Evolutionary conservation across 2,113 vertebrate genomes (phyloP).

Genomic region (Spea multiplicata): DNA sequence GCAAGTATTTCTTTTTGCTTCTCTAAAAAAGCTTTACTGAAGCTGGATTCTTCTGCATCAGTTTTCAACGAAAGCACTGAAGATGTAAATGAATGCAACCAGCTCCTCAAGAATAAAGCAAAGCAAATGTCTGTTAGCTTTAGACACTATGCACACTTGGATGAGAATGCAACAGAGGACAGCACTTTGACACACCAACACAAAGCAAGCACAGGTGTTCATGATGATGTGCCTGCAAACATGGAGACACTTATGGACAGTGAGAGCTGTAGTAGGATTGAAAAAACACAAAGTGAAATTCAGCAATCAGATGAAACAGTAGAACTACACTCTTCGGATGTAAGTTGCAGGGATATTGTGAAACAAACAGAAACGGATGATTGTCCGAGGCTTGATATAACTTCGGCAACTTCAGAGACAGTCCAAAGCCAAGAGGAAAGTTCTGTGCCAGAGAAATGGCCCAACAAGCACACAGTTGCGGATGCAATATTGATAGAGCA

Average conservation of each 20-base stretch:
- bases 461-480: conserved; percentile 50
- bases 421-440: conserved; percentile 50
- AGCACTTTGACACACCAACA: conserved; percentile 42
- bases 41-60: conserved; percentile 91
- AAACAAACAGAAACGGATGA: conserved; percentile 49
- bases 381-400: conserved; percentile 46
- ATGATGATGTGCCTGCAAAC: conserved; percentile 47
- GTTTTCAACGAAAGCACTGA: conserved; percentile 88
- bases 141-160: conserved; percentile 53
- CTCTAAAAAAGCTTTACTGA: conserved; percentile 83
- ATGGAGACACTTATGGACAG: conserved; percentile 58
- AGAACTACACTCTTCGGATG: conserved; percentile 57
- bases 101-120: conserved; percentile 64
- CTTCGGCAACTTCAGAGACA: conserved; percentile 51
- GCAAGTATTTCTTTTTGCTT: conserved; percentile 93
- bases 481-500: conserved; percentile 51
- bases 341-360: conserved; percentile 50
- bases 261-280: conserved; percentile 34
- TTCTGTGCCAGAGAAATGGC: conserved; percentile 43
- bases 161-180: conserved; percentile 49
- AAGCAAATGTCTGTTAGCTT: conserved; percentile 61
- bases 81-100: conserved; percentile 70
- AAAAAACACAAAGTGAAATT: conserved; percentile 54
- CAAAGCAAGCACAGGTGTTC: conserved; percentile 49
- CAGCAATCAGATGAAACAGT: conserved; percentile 53